A percentile compares a stretch with the other conserved stretches of the same genome.
Conservation (phyloP, 2,113 vertebrate genomes). For the Piprites chloris region DNA sequence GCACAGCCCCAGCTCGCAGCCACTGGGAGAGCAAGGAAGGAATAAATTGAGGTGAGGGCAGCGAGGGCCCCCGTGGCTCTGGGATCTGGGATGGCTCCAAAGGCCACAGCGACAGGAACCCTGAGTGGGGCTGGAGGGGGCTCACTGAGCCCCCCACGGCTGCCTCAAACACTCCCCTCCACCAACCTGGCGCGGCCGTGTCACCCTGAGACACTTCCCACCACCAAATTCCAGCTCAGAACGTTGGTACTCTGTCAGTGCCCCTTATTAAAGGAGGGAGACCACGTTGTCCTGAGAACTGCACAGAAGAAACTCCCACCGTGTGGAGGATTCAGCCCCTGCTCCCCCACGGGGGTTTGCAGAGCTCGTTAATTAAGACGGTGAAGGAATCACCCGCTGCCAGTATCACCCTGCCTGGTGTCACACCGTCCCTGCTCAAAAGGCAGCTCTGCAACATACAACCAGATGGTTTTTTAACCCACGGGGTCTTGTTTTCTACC, state of each 20-base stretch:
- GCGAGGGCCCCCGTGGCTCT: not conserved
- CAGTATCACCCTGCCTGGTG: rapidly evolving
- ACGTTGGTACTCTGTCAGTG: not conserved
- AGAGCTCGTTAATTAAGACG: not conserved
- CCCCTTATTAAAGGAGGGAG: not conserved
- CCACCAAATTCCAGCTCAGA: not conserved
- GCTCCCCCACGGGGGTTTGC: rapidly evolving
- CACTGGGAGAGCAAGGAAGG: not conserved
- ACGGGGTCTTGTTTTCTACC: not conserved
- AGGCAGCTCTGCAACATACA: rapidly evolving
- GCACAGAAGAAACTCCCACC: rapidly evolving
- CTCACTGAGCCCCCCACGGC: not conserved
- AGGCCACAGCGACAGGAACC: not conserved
- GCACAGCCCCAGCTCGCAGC: not conserved
- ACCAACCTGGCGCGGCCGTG: rapidly evolving
- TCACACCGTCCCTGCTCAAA: rapidly evolving
- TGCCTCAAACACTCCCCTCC: not conserved
- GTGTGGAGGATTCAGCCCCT: not conserved
- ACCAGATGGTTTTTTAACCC: not conserved
- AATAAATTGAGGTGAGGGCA: not conserved
- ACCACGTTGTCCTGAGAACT: rapidly evolving
- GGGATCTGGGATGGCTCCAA: not conserved
- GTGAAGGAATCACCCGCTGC: rapidly evolving
- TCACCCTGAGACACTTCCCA: not conserved
- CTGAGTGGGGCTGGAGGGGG: rapidly evolving